Evolutionary conservation across 1,140 invertebrate genomes (phyloP).

Genomic region (Eurytemora carolleeae): DNA sequence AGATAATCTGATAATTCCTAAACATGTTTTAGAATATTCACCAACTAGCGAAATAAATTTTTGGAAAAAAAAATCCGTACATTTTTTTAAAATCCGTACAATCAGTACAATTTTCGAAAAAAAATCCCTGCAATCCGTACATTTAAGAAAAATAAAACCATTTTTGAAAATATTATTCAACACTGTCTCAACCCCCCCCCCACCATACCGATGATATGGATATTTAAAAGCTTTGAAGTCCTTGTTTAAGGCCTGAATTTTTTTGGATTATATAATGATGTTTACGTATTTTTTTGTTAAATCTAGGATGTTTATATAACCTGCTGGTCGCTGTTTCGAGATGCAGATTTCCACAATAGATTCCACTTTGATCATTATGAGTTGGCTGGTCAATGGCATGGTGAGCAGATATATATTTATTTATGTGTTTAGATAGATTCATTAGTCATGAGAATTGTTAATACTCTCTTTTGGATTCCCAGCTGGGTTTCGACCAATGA

Average conservation of each 20-base stretch:
- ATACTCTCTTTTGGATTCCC: too few relatives aligned
- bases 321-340: conserved; percentile 2
- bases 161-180: too few relatives aligned
- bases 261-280: neutral
- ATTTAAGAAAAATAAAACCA: too few relatives aligned
- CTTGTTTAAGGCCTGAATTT: neutral
- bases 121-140: too few relatives aligned
- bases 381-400: conserved; percentile 5
- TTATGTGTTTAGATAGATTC: too few relatives aligned
- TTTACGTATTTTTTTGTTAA: neutral
- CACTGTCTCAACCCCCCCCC: too few relatives aligned
- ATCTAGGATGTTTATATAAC: neutral
- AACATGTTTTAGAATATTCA: neutral
- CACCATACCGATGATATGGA: neutral
- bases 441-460: too few relatives aligned
- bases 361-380: conserved; percentile 13
- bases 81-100: too few relatives aligned
- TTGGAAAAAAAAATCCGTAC: neutral
- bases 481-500: too few relatives aligned
- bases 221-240: neutral
- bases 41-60: neutral
- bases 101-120: too few relatives aligned
- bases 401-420: too few relatives aligned
- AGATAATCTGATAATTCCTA: neutral
- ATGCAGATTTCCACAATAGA: conserved; percentile 7